Base-by-base conservation (phyloP, 2,888 invertebrate genomes). In the Apeira syringaria region DNA sequence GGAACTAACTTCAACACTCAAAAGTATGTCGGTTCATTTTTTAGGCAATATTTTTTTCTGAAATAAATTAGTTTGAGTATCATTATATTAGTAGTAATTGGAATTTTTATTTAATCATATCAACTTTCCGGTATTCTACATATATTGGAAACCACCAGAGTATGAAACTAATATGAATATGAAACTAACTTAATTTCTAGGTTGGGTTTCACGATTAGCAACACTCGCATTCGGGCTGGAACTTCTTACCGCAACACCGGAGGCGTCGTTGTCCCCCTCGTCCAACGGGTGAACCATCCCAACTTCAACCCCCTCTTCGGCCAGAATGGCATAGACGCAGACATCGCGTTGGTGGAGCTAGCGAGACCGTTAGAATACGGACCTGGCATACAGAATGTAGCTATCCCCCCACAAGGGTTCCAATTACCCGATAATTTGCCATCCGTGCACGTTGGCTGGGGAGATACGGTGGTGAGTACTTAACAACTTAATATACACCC, bases 221-320 rank as follows among this genome's bases (percentile, higher is more conserved):
- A 1, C 6, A 53, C 56, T 2, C 57, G 56, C 5, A 50, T 60
- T 13, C 46, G 58, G 7, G 54, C 50, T 4, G 61, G 61, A 0
- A 11, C 42, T 1, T 26, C 46, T 5, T 3, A 8, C 22, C 47
- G 56, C n/a, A 46, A 40, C 17, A 5, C 3, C 0, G 57, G 56
- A 4, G 57, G 59, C 1, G 1, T 8, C 0, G n/a, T 50, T 10
- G 1, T 40, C 15, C 6, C 27, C n/a, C 18, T 54, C 1, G 3
- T 2, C 1, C 11, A 11, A 0, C 36, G 5, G 10, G 3, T 33
- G 27, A 51, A 48, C 41, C 59, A 59, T 18, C 57, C 52, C 2
- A 2, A 15, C 5, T 59, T 48, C 36, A 30, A 34, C 5, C 10
- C 20, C 3, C 8, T 26, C 8, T 7, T 7, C 5, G 3, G 8